phyloP scores from a whole-genome alignment of 2,113 vertebrate species.

The Amblyopsis rosae region DNA sequence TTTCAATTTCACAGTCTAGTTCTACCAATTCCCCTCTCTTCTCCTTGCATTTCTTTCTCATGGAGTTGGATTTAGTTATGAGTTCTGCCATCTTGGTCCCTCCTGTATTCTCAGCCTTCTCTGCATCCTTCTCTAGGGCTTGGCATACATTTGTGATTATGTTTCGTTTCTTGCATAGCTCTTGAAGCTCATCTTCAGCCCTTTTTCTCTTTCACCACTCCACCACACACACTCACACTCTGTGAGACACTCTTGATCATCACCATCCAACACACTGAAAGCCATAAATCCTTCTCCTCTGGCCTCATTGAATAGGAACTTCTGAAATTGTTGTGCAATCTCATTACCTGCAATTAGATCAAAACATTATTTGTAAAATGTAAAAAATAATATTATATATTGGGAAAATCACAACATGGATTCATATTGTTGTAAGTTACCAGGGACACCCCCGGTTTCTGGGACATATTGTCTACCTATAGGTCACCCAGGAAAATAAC shows the following conservation, averaged over 20 bases:
- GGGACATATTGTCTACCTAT: background rate
- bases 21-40: too few relatives aligned
- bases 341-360: background rate
- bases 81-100: background rate
- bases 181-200: too few relatives aligned
- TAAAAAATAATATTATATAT: conserved; percentile 15
- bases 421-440: conserved; percentile 13
- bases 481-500: background rate
- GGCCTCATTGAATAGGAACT: conserved; percentile 35
- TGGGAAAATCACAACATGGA: conserved; percentile 9
- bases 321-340: conserved; percentile 26
- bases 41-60: too few relatives aligned
- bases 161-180: background rate
- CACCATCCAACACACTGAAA: conserved; percentile 19
- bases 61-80: background rate
- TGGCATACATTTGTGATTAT: conserved; percentile 7
- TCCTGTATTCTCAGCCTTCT: conserved; percentile 1
- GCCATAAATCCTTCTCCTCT: conserved; percentile 27
- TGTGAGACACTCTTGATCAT: conserved; percentile 29
- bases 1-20: too few relatives aligned
- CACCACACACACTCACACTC: conserved; percentile 33
- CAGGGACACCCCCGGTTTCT: background rate
- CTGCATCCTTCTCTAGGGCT: too few relatives aligned
- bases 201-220: conserved; percentile 30
- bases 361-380: background rate